Percentiles rank a stretch among this genome's conserved stretches.
Evolutionary conservation across 37 sponge, comb jelly and placozoan species (phyloP).

Genomic region (Chondrilla cf. caribensis): DNA sequence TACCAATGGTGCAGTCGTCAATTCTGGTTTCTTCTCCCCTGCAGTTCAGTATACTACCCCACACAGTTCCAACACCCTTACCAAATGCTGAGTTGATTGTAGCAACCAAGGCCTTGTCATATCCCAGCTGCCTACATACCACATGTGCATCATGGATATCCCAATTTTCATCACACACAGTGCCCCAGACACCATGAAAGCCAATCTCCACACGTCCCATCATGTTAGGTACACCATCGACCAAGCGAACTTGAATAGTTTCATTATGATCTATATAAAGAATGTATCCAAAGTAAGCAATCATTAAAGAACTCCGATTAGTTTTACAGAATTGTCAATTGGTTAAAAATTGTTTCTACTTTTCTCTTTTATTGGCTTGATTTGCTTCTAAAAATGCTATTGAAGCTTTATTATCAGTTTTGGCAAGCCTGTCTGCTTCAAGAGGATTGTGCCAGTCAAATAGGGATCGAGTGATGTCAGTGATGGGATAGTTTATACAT

Average conservation of each 20-base stretch:
- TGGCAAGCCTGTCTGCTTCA: too few relatives aligned
- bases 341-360: too few relatives aligned
- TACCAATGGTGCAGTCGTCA: neutral
- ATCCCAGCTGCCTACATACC: neutral
- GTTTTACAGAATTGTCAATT: too few relatives aligned
- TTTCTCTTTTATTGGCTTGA: too few relatives aligned
- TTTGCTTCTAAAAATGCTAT: too few relatives aligned
- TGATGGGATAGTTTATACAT: too few relatives aligned
- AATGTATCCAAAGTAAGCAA: too few relatives aligned
- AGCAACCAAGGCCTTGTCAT: neutral
- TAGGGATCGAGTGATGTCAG: too few relatives aligned
- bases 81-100: neutral
- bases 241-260: neutral
- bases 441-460: too few relatives aligned
- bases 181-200: neutral
- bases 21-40: neutral
- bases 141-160: conserved; percentile 10
- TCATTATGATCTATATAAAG: neutral
- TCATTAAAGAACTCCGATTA: too few relatives aligned
- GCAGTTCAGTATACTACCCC: neutral
- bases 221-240: neutral
- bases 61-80: neutral
- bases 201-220: neutral
- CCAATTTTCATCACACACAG: neutral
- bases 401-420: too few relatives aligned